Base-by-base conservation (phyloP, 2,888 invertebrate genomes). In the Eumacrocentrus americanus region DNA sequence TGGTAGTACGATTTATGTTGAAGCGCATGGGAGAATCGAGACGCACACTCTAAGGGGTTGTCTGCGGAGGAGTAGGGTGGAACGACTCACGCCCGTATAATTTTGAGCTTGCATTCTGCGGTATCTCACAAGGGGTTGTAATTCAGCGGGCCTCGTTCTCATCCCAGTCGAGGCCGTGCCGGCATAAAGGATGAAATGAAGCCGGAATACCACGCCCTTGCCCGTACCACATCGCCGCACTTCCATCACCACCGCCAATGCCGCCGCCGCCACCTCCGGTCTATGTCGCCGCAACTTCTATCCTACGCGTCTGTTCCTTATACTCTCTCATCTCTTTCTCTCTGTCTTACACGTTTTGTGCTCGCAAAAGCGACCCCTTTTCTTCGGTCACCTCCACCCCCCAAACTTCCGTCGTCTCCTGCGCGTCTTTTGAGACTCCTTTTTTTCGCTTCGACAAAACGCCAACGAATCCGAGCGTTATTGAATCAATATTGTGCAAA, bases 61-160 rank as follows among this genome's bases (percentile, higher is more conserved):
- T n/a, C n/a, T n/a, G 29, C 29, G 42, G 42, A 44, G 52, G 34
- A 34, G 23, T 37, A 53, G 67, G 58, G 55, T 58, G 69, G 66
- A 74, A 75, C 72, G 76, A 76, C 77, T 77, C 74, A 77, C 74
- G 76, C 75, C 76, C 75, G 73, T 79, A 75, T 78, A 79, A 79
- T 78, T 78, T 78, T 73, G 72, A 76, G 72, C 72, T 73, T 73
- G 74, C 75, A 78, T 78, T 78, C 74, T 78, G 77, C 70, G 78
- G 78, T 78, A 77, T 78, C 76, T 78, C 75, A 74, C 73, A 72
- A 77, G 76, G 76, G 77, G 74, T 72, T 77, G 75, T 78, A 78
- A 79, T 79, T 79, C 77, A 76, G 72, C 72, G 67, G 65, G 69
- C 68, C 69, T 68, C 70, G 65, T 69, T 69, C 70, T 68, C 70